These are phyloP conservation scores for Hyposmocoma kahamanoa DNA, from an alignment of 1,140 invertebrate genomes.

Conservation along the genomic window DNA sequence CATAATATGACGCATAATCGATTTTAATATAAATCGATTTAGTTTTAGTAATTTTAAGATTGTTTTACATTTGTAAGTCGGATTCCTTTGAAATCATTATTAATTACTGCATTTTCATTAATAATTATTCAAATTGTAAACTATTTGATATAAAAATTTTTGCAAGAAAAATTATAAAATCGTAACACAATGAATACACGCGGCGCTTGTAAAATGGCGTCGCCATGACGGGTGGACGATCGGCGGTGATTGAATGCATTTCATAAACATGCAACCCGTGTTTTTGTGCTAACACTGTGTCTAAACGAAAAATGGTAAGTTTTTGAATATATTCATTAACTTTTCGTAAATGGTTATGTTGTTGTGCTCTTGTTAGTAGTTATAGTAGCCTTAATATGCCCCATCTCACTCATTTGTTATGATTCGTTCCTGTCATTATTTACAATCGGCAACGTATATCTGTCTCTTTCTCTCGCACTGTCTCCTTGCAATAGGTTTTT, in stretches of 20 bases:
- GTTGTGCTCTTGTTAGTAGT: constrained; percentile 23
- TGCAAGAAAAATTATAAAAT: neutral
- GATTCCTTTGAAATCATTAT: neutral
- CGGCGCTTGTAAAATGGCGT: constrained; percentile 33
- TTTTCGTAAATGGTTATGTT: constrained; percentile 44
- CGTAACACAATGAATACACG: neutral
- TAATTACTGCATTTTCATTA: neutral
- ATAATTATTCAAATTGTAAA: neutral
- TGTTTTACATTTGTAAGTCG: too few species aligned
- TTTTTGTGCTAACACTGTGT: constrained; percentile 15
- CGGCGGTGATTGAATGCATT: constrained; percentile 38
- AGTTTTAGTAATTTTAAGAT: neutral
- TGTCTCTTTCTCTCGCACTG: constrained; percentile 48
- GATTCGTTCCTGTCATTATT: constrained; percentile 57
- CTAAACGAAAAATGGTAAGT: constrained; percentile 34
- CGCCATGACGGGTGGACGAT: constrained; percentile 41
- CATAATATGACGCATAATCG: too few species aligned
- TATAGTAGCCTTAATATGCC: constrained; percentile 4
- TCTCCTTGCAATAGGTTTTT: constrained; percentile 61
- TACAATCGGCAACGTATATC: constrained; percentile 53
- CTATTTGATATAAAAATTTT: neutral
- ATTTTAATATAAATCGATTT: neutral
- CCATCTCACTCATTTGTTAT: constrained; percentile 59
- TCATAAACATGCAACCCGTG: constrained; percentile 31
- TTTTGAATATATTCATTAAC: constrained; percentile 12